phyloP scores from a whole-genome alignment of 2,113 vertebrate species.

The Leucosticte australis region DNA sequence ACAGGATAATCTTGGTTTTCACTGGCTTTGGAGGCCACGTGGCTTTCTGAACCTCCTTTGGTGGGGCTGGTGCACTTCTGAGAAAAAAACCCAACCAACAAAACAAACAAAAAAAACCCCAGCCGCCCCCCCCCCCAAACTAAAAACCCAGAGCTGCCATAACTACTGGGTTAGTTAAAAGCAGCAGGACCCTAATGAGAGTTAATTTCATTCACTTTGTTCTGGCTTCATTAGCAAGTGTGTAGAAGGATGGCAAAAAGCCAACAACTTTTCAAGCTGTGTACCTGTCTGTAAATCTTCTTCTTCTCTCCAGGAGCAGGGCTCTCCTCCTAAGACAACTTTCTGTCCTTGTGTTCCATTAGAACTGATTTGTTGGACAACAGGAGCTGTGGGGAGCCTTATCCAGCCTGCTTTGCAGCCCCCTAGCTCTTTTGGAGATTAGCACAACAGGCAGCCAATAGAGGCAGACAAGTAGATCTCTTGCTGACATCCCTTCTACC shows the following conservation, averaged over 20 bases:
- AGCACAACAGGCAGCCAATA: neutral
- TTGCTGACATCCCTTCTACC: neutral
- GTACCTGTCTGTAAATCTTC: neutral
- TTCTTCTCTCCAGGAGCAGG: neutral
- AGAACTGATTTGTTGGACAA: neutral
- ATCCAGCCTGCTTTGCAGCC: neutral
- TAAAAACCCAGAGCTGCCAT: too few relatives aligned
- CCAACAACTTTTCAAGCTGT: neutral
- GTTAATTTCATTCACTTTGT: neutral
- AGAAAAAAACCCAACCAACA: too few relatives aligned
- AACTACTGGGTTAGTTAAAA: neutral
- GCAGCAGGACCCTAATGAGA: neutral
- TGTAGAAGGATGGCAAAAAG: neutral
- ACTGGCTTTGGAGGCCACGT: neutral
- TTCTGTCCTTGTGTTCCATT: neutral
- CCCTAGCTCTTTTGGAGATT: neutral
- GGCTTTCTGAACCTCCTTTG: neutral
- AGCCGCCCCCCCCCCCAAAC: neutral
- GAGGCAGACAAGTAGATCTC: neutral
- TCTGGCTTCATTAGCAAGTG: neutral
- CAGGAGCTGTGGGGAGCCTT: neutral
- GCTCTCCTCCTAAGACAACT: neutral
- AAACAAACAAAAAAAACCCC: too few relatives aligned
- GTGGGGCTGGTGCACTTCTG: neutral
- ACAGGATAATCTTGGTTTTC: neutral